These are phyloP conservation scores for Pomacea canaliculata DNA, from an alignment of 2,888 invertebrate species.

Conservation along the genomic window DNA sequence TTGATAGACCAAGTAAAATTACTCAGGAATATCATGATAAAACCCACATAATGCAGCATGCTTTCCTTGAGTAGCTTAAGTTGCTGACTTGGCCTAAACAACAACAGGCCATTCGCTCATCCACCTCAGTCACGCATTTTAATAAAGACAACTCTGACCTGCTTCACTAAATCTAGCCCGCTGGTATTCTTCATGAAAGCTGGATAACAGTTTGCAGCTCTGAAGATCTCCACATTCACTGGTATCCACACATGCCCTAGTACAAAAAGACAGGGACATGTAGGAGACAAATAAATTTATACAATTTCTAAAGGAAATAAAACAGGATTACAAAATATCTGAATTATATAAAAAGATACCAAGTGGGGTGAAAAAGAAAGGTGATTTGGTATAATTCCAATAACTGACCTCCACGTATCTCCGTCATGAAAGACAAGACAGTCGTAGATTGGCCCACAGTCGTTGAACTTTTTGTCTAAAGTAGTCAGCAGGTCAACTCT, in stretches of 20 bases:
- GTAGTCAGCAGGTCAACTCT: conserved; percentile 85
- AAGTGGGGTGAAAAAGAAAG: no score
- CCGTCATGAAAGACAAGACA: conserved; percentile 95
- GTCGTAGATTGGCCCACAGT: conserved; percentile 91
- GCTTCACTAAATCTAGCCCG: conserved; percentile 80
- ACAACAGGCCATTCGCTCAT: background rate
- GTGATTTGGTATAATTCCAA: no score
- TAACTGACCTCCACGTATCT: conserved; percentile 80
- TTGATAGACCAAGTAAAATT: no score
- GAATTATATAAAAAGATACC: no score
- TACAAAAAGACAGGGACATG: background rate
- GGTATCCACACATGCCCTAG: conserved; percentile 86
- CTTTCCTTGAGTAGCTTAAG: no score
- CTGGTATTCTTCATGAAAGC: conserved; percentile 84
- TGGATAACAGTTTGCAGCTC: conserved; percentile 83
- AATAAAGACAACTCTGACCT: conserved; percentile 54
- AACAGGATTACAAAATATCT: no score
- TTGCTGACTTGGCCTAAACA: no score
- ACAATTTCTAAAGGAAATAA: no score
- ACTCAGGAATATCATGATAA: no score
- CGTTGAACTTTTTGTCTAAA: conserved; percentile 88
- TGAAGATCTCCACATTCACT: conserved; percentile 85
- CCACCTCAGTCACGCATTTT: background rate
- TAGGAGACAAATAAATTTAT: no score
- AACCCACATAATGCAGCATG: no score